These are phyloP conservation scores for Crypturellus undulatus DNA, from an alignment of 2,113 vertebrate species.

Conservation along the genomic window DNA sequence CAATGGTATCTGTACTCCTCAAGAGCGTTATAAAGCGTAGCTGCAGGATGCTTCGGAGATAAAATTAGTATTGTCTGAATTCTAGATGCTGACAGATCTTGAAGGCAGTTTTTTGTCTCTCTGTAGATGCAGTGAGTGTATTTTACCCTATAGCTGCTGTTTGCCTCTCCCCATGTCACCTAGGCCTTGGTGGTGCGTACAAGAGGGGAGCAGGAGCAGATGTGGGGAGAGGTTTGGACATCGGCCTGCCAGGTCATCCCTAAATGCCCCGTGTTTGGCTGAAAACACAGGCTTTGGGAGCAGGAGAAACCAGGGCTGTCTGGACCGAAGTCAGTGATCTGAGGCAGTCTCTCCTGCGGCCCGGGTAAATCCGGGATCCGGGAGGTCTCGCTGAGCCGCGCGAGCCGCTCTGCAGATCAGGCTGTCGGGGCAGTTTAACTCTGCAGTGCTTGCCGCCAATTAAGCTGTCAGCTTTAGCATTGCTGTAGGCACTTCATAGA, in stretches of 20 bases:
- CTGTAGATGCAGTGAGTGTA: neutral
- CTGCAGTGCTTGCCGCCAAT: constrained; percentile 50
- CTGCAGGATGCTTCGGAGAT: neutral
- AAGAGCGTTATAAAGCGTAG: neutral
- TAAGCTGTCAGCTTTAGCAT: constrained; percentile 58
- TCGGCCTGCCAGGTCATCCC: neutral
- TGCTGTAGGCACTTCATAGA: constrained; percentile 67
- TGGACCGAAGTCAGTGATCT: neutral
- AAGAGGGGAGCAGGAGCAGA: neutral
- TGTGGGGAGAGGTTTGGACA: neutral
- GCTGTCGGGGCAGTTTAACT: constrained; percentile 55
- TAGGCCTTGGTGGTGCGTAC: neutral
- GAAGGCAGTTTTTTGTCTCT: neutral
- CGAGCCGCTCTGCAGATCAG: constrained; percentile 24
- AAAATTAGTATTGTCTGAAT: neutral
- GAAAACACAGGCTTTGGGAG: neutral
- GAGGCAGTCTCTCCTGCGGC: neutral
- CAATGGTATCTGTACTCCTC: neutral
- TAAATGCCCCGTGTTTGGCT: neutral
- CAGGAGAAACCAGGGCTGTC: neutral
- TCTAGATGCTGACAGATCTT: neutral
- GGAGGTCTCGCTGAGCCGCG: neutral
- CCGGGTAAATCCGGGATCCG: neutral
- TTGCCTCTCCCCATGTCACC: neutral
- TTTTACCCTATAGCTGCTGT: neutral